These are phyloP conservation scores for Muntiacus muntjak DNA, from an alignment of 2,113 vertebrate genomes.

Conservation along the genomic window DNA sequence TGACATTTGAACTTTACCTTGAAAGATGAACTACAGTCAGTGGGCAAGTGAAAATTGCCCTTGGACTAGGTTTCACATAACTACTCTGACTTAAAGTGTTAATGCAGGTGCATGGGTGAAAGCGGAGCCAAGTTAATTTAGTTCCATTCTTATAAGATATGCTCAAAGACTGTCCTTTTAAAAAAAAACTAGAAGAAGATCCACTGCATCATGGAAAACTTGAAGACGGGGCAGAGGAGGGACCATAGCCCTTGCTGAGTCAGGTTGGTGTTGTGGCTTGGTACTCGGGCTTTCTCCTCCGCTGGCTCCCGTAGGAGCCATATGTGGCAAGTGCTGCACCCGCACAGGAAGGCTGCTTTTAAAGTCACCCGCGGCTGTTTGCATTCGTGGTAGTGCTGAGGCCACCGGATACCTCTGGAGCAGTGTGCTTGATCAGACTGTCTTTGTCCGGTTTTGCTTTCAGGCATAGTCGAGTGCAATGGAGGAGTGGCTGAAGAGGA, in stretches of 20 bases:
- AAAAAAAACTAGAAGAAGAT: background rate
- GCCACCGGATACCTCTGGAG: background rate
- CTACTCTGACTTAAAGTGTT: background rate
- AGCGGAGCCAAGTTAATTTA: background rate
- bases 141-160: background rate
- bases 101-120: background rate
- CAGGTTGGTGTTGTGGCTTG: background rate
- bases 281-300: background rate
- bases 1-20: background rate
- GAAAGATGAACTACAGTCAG: background rate
- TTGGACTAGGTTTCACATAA: background rate
- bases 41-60: background rate
- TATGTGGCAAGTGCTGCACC: background rate
- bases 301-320: background rate
- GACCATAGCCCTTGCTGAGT: background rate
- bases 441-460: slow-evolving; percentile 51
- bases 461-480: slow-evolving; percentile 90
- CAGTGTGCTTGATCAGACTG: background rate
- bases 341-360: background rate
- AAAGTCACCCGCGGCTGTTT: background rate
- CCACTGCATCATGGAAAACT: background rate
- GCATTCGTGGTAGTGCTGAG: background rate
- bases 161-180: background rate
- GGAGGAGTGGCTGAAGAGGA: slow-evolving; percentile 90
- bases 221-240: background rate